Evolutionary conservation across 1,140 invertebrate genomes (phyloP), one percentile per base, ranked within the genome.

Genomic region (Ceratina japonica): DNA sequence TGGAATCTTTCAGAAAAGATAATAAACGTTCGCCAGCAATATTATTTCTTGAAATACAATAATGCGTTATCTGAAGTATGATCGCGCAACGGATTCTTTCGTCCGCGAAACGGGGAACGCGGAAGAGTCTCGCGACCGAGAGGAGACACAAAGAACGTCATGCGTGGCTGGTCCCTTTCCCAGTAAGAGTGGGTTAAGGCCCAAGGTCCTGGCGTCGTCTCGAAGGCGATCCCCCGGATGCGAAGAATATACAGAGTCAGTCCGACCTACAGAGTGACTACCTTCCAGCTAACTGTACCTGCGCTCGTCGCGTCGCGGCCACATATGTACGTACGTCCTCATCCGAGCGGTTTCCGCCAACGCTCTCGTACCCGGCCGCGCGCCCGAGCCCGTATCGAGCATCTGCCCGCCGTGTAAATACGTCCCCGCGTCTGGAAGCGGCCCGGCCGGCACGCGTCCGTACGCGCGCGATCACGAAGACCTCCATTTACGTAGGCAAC

Each of bases 111-210:
- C 61, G 58, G 84, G 81, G 83, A 89, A 87, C 83, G 84, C 77
- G 84, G 88, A 88, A 87, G 85, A 89, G 74, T 80, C 68, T 27
- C 63, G 56, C 31, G 56, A 18, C 24, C 24, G 20, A 81, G 83
- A 86, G 84, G 83, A 80, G 80, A 83, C 75, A 80, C 85, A 82
- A 20, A 84, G 83, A 20, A 77, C 83, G 87, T 84, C 73, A 89
- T 84, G 54, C 16, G 83, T 80, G 37, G 84, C 86, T 89, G 90
- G 88, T 91, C 89, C 90, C 88, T 91, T 91, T 91, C 89, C 86
- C 87, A 65, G 89, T 88, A 91, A 92, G 89, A 91, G 88, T 91
- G 89, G 90, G 91, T 92, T 91, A 92, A 92, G 90, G 90, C 90
- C 89, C 90, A 92, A 91, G 90, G 90, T 92, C 90, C 91, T 90